Base-by-base conservation (phyloP, 2,113 vertebrate genomes). In the Rhynchopsitta pachyrhyncha region DNA sequence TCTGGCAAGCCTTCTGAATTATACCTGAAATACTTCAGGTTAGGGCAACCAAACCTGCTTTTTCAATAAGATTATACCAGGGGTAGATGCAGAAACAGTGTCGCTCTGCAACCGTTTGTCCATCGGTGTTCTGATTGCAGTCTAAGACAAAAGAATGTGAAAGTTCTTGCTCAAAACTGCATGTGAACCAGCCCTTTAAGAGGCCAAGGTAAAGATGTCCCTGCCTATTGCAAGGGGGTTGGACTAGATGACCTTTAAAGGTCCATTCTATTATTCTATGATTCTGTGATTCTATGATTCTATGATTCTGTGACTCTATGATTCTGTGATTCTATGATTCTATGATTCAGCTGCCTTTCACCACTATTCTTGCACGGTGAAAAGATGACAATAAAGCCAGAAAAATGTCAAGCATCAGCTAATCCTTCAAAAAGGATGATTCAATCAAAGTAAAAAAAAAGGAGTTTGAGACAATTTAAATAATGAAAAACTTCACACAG, bases 351-450 rank as follows among this genome's bases (percentile, higher is more conserved):
- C 29, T 70, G 62, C 17, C 12, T 3, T 24, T 89, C 39, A 35
- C 7, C 0, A 0, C 31, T 39, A 8, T 25, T 53, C 13, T 79
- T 1, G 0, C 24, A 49, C 5, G 2, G 1, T 17, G 29, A 27
- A n/a, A 59, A 66, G 29, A 42, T 2, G 2, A 44, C 27, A 63
- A 17, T 25, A 39, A 68, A 55, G 35, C n/a, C 11, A 70, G 35
- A 74, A 66, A 41, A 82, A 71, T 18, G 2, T 17, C n/a, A 59
- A 68, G 24, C 12, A n/a, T 29, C 31, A 14, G 0, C 22, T 13
- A 41, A 9, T 49, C 57, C 33, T 82, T 55, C 59, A 60, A 52
- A 88, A 70, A 20, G 1, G 4, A 33, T 67, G 14, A 44, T 68
- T 67, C 37, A 68, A 71, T 47, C 1, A 14, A 22, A 90, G 67